These are phyloP conservation scores for Kryptopterus vitreolus DNA, from an alignment of 2,797 vertebrate species.

Conservation along the genomic window DNA sequence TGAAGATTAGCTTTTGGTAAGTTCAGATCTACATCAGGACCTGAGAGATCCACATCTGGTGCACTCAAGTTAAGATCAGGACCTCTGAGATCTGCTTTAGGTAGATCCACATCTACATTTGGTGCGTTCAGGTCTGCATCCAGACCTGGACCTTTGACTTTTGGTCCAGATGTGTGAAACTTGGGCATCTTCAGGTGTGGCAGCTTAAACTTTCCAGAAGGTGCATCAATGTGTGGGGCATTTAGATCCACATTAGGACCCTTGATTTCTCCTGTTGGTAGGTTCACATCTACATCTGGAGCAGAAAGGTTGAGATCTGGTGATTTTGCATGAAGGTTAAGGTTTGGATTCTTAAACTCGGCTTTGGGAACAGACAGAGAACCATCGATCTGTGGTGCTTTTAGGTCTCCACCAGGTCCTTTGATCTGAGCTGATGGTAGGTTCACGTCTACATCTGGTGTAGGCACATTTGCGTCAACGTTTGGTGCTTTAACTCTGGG, in stretches of 20 bases:
- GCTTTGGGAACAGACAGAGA: conserved; percentile 15
- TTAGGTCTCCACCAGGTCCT: conserved; percentile 25
- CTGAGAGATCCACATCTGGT: conserved; percentile 45
- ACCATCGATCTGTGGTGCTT: conserved; percentile 32
- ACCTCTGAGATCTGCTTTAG: conserved; percentile 47
- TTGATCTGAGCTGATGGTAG: conserved; percentile 44
- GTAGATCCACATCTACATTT: conserved; percentile 48
- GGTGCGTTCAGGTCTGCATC: conserved; percentile 56
- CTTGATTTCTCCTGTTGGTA: conserved; percentile 50
- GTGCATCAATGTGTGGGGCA: conserved; percentile 45
- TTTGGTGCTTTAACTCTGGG: conserved; percentile 58
- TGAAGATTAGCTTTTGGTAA: conserved; percentile 13
- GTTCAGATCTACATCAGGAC: conserved; percentile 35
- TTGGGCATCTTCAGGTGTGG: conserved; percentile 62
- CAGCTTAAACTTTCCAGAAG: conserved; percentile 60
- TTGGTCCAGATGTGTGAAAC: conserved; percentile 60
- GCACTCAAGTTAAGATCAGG: conserved; percentile 40
- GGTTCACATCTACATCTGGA: conserved; percentile 58
- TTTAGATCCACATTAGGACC: conserved; percentile 36
- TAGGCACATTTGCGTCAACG: conserved; percentile 53
- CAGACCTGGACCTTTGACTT: conserved; percentile 59
- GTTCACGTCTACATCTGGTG: conserved; percentile 47
- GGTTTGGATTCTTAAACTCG: conserved; percentile 32
- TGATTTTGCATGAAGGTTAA: conserved; percentile 43
- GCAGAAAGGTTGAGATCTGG: conserved; percentile 59